Evolutionary conservation across 2,113 vertebrate species (phyloP).

Genomic region (Semnopithecus entellus): DNA sequence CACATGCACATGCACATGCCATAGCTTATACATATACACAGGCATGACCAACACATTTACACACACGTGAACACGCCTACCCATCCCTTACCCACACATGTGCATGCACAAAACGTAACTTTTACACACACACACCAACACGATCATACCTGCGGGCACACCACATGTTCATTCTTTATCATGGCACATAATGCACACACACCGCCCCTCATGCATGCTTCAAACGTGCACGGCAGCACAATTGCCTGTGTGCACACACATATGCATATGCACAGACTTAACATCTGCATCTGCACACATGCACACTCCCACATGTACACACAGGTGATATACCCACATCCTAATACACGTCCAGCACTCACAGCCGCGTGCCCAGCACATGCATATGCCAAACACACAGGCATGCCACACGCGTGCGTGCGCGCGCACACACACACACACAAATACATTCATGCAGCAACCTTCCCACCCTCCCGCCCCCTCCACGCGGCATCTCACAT

Average conservation of each 20-base stretch:
- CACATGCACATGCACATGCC: fast-evolving
- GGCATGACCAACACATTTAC: not conserved
- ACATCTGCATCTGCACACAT: fast-evolving
- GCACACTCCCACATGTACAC: fast-evolving
- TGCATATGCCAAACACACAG: too few species aligned
- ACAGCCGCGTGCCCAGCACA: fast-evolving
- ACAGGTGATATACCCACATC: fast-evolving
- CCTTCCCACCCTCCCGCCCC: too few species aligned
- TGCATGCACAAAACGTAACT: not conserved
- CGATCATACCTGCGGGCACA: not conserved
- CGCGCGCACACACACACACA: fast-evolving
- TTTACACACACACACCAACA: too few species aligned
- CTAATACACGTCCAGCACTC: fast-evolving
- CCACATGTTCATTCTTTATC: fast-evolving
- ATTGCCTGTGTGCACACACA: fast-evolving
- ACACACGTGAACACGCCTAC: not conserved
- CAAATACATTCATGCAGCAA: fast-evolving
- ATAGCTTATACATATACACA: not conserved
- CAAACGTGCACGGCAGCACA: fast-evolving
- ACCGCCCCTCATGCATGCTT: fast-evolving
- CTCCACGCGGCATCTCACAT: not conserved
- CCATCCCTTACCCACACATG: not conserved
- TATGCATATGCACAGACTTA: fast-evolving
- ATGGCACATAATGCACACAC: fast-evolving
- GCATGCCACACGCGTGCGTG: fast-evolving